phyloP scores from a whole-genome alignment of 2,888 invertebrate species.

The Dendrolimus pini region DNA sequence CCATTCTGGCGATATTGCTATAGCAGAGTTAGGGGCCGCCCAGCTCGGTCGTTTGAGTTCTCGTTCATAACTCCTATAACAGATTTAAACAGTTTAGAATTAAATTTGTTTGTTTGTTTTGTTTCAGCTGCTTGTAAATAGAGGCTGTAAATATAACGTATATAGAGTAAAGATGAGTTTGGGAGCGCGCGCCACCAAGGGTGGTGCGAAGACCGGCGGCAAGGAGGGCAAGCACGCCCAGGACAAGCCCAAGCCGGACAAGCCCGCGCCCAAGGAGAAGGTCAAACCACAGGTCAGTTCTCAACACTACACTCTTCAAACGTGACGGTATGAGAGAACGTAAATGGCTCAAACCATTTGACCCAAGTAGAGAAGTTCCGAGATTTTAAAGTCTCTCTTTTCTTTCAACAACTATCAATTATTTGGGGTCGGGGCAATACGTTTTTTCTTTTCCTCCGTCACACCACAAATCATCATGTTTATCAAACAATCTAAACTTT shows the following conservation, averaged over 20 bases:
- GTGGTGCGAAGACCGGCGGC: constrained; percentile 72
- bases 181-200: constrained; percentile 82
- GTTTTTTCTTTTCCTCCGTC: no score
- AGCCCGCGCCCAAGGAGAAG: constrained; percentile 70
- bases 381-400: no score
- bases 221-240: constrained; percentile 66
- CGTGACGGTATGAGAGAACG: background rate
- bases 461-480: no score
- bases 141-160: constrained; percentile 85
- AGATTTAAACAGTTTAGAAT: no score
- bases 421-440: no score
- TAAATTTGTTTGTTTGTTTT: constrained; percentile 21
- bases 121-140: constrained; percentile 86
- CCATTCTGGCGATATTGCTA: background rate
- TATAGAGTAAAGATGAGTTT: constrained; percentile 81
- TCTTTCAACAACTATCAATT: no score
- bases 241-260: constrained; percentile 78
- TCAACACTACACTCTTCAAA: background rate
- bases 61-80: no score
- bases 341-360: background rate
- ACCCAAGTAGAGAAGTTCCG: no score
- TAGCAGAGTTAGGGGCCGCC: background rate
- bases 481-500: no score
- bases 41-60: background rate
- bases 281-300: constrained; percentile 69